Evolutionary conservation across 1,140 invertebrate genomes (phyloP), one percentile per base, ranked within the genome.

Genomic region (Laupala kohalensis): DNA sequence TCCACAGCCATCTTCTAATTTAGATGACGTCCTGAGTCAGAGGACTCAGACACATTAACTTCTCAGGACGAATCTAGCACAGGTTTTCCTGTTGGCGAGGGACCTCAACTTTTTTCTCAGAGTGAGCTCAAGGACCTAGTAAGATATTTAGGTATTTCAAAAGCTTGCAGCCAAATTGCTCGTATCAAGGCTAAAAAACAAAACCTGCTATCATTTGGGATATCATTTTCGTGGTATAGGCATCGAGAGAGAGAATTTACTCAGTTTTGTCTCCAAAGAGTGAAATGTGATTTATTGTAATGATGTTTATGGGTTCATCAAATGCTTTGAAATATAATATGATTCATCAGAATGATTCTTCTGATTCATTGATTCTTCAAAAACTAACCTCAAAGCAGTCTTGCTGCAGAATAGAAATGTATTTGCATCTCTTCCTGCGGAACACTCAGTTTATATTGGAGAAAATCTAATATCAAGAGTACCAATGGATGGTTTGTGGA

Each of bases 301-400:
- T 72, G 73, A 75, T 72, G 67, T 74, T 70, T 37, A n/a, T 73
- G 71, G 72, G 28, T 53, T 74, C 65, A 76, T 79, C 37, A 29
- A 76, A 62, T 75, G 74, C 74, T 76, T 78, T 73, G 74, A 68
- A 71, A 75, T 79, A 37, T 66, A 72, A n/a, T 77, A 64, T 73
- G 65, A 69, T 25, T 67, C 68, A 29, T 27, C 13, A 71, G 66
- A 78, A 67, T 78, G 76, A 74, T 74, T 75, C n/a, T 26, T 68
- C n/a, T n/a, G n/a, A 37, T 78, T 78, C 68, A 76, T 80, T 64
- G 78, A 80, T 72, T 76, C 74, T 72, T 77, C 76, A n/a, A 78
- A 77, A 74, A 75, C 69, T 70, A 81, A 76, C 73, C 72, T 79
- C 27, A 81, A 81, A 76, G 77, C 75, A 74, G 76, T 81, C 63